These are phyloP conservation scores for Tuberolachnus salignus DNA, from an alignment of 2,888 invertebrate genomes.

Conservation along the genomic window DNA sequence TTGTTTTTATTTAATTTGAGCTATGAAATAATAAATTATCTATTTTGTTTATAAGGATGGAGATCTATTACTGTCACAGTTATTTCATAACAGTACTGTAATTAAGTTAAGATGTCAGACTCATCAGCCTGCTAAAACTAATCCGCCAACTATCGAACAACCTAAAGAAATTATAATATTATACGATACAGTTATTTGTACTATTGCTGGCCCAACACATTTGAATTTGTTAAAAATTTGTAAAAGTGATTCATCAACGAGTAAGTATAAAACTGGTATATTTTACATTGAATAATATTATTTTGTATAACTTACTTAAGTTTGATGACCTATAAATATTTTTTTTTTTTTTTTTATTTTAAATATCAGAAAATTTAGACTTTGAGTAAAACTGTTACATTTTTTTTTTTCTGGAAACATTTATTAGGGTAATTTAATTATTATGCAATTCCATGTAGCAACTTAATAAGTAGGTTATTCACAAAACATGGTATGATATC, in stretches of 20 bases:
- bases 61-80: slow-evolving; percentile 79
- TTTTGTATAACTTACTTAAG: too few relatives aligned
- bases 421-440: too few relatives aligned
- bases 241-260: slow-evolving; percentile 79
- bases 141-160: slow-evolving; percentile 61
- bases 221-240: slow-evolving; percentile 80
- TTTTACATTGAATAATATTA: too few relatives aligned
- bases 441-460: too few relatives aligned
- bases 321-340: too few relatives aligned
- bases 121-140: slow-evolving; percentile 65
- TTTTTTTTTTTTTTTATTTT: too few relatives aligned
- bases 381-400: too few relatives aligned
- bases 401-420: too few relatives aligned
- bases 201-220: slow-evolving; percentile 77
- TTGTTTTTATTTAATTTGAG: slow-evolving; percentile 25
- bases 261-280: slow-evolving; percentile 64
- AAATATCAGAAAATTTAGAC: too few relatives aligned
- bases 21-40: slow-evolving; percentile 26
- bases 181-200: slow-evolving; percentile 75
- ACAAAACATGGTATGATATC: too few relatives aligned
- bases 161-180: slow-evolving; percentile 77
- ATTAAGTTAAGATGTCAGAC: slow-evolving; percentile 80
- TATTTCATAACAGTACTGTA: slow-evolving; percentile 82
- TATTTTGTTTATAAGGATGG: slow-evolving; percentile 68
- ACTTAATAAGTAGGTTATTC: too few relatives aligned